Percentiles rank a stretch among this genome's conserved stretches.
These are phyloP conservation scores for Struthidea cinerea DNA, from an alignment of 2,113 vertebrate species.

Conservation along the genomic window DNA sequence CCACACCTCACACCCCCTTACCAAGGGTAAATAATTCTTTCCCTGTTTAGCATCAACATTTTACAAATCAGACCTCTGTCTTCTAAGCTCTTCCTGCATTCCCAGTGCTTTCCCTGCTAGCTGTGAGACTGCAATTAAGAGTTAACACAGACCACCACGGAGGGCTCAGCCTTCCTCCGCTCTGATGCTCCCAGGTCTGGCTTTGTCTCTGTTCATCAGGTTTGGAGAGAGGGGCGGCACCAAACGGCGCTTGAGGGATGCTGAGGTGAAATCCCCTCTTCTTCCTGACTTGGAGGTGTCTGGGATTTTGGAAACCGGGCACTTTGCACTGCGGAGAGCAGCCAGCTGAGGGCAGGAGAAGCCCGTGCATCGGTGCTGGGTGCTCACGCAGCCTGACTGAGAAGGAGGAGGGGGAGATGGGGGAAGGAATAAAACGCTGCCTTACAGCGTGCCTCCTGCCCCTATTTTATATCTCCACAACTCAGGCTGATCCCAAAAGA, in stretches of 20 bases:
- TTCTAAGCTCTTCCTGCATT: accelerated
- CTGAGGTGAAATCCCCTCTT: background rate
- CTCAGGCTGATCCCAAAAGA: background rate
- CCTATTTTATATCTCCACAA: accelerated
- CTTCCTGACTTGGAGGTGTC: accelerated
- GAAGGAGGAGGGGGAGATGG: background rate
- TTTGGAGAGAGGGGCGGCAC: background rate
- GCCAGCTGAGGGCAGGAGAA: slow-evolving; percentile 68
- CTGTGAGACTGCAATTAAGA: background rate
- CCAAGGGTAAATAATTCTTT: background rate
- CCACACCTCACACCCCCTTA: background rate
- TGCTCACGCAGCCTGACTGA: accelerated
- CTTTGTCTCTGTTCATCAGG: accelerated
- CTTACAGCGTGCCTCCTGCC: background rate
- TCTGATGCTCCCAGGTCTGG: background rate
- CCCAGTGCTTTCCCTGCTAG: background rate
- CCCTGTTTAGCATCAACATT: background rate
- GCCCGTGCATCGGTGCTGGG: background rate
- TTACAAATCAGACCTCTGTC: background rate
- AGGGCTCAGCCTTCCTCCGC: background rate
- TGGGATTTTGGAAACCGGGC: background rate
- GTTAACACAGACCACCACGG: accelerated
- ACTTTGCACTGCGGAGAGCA: background rate
- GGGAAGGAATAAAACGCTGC: background rate
- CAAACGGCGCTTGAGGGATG: accelerated